These are phyloP conservation scores for Tupaia chinensis DNA, from an alignment of 2,113 vertebrate genomes.

Conservation along the genomic window DNA sequence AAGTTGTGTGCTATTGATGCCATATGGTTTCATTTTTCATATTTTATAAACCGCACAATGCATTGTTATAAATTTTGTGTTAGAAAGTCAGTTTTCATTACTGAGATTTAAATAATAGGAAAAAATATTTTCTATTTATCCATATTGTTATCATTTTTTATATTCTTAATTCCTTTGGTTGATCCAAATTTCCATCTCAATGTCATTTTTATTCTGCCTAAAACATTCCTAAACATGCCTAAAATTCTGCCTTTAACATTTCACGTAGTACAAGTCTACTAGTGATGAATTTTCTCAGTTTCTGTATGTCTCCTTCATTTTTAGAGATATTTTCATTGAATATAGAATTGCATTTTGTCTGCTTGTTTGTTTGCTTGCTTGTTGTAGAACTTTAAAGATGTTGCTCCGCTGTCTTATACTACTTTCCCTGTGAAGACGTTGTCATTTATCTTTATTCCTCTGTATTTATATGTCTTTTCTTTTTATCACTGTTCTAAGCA, in stretches of 20 bases:
- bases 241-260: neutral
- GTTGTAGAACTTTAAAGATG: too few species aligned
- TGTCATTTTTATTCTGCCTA: neutral
- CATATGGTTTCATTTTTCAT: neutral
- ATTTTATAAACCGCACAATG: neutral
- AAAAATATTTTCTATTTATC: neutral
- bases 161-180: neutral
- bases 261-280: neutral
- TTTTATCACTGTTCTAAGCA: neutral
- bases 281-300: neutral
- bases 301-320: neutral
- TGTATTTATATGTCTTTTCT: neutral
- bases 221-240: neutral
- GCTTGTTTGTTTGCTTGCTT: too few species aligned
- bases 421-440: neutral
- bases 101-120: constrained; percentile 10
- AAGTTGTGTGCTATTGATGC: neutral
- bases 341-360: too few species aligned
- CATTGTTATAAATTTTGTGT: neutral
- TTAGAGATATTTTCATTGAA: neutral
- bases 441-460: neutral
- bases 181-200: neutral
- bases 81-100: neutral
- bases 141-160: neutral
- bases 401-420: too few species aligned